Base-by-base conservation (phyloP, 2,888 invertebrate species). In the Stenodera caucasica region DNA sequence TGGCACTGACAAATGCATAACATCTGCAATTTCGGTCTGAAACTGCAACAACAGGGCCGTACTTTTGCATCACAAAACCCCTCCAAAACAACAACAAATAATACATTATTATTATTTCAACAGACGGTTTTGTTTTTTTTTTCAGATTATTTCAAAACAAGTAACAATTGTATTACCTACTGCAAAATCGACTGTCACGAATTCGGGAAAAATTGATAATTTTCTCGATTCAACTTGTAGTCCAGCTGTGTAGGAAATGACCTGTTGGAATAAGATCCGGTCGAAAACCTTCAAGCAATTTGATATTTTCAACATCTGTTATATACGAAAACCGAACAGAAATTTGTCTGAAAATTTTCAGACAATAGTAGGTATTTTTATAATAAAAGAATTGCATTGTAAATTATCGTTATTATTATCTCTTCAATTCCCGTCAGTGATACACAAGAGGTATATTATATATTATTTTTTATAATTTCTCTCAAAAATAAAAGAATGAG, bases 1-100 rank as follows among this genome's bases (percentile, higher is more conserved):
- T 53, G 53, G 53, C 53, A 53, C 33, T 53, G 53, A 53, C 53
- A 53, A 53, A 53, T 53, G 53, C 33, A 30, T 9, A 53, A 53
- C 53, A 53, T 53, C 53, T 53, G 53, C 53, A 53, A 52, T 52
- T 52, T 52, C 21, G 52, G n/a, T n/a, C n/a, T n/a, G n/a, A n/a
- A n/a, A 52, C 15, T 9, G 15, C 40, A 18, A 45, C 4, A 45
- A 45, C 21, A 45, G 21, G 45, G 21, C 21, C 45, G 18, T 9
- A 37, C 1, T 1, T 0, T 12, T 23, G 8, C 14, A 40, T 8
- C 14, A 40, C 18, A 40, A 7, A 40, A 3, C 18, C 40, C 18
- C 18, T 40, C 40, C 2, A 40, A 40, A 30, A 30, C 8, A 26
- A 3, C 3, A 26, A 26, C 26, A 5, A 26, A 7, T 26, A 26